A percentile compares a stretch with the other conserved stretches of the same genome.
Evolutionary conservation across 2,113 vertebrate genomes (phyloP).

Genomic region (Campylorhamphus procurvoides): DNA sequence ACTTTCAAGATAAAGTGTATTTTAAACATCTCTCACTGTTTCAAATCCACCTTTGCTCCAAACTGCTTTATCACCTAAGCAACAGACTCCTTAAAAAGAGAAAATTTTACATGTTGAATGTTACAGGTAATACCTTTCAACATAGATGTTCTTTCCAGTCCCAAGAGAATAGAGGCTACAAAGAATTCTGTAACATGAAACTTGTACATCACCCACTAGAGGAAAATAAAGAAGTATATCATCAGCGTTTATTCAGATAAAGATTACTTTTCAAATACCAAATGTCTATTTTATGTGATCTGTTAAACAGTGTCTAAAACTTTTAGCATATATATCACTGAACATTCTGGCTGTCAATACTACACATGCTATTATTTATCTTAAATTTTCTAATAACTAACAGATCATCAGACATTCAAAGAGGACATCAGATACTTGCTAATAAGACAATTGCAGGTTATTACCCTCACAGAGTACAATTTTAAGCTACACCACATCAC

Average conservation of each 20-base stretch:
- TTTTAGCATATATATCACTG: background rate
- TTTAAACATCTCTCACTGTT: background rate
- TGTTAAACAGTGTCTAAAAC: background rate
- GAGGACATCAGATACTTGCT: background rate
- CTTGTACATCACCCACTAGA: slow-evolving; percentile 94
- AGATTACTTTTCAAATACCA: background rate
- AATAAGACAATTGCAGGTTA: background rate
- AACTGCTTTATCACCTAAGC: background rate
- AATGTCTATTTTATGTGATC: background rate
- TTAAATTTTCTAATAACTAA: background rate
- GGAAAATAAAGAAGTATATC: background rate
- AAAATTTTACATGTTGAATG: background rate
- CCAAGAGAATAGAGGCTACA: slow-evolving; percentile 94
- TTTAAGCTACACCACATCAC: background rate
- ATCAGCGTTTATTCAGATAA: background rate
- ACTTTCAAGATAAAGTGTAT: background rate
- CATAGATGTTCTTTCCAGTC: slow-evolving; percentile 99
- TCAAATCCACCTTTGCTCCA: background rate
- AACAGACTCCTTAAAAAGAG: background rate
- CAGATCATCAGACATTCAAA: background rate
- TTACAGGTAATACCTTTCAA: slow-evolving; percentile 88
- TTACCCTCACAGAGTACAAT: background rate
- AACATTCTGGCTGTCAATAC: background rate
- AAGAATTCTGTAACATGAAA: slow-evolving; percentile 95
- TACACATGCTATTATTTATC: background rate